Evolutionary conservation across 2,797 vertebrate genomes (phyloP), one percentile per base, ranked within the genome.

Genomic region (Manis crassicaudata): DNA sequence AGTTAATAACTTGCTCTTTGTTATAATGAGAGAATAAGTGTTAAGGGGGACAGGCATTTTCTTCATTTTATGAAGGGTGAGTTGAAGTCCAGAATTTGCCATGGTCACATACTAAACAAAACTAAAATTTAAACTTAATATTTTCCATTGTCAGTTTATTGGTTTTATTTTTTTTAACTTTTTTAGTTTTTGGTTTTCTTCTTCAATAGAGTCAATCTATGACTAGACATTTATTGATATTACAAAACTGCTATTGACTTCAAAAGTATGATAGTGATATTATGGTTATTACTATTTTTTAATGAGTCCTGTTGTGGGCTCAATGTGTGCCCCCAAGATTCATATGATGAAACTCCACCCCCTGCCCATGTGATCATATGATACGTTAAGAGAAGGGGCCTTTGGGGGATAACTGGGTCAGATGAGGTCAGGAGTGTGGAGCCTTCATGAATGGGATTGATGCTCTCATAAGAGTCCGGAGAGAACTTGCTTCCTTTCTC

Each of bases 181-280:
- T 75, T 72, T 27, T 52, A n/a, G 10, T 58, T 90, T 92, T 92
- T 17, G 16, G 10, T 9, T 32, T 72, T 67, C 81, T 68, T 67
- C 18, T 8, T 58, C 65, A 73, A 7, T 43, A 72, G 52, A 76
- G 60, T 35, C 72, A 85, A 4, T 35, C 6, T 72, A 25, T 90
- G 54, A 52, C 21, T 90, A 43, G 29, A 27, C 62, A 68, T n/a
- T 75, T 87, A 32, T 87, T 91, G 58, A 62, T 94, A 54, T 88
- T 79, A 14, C 58, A 88, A 21, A 92, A 85, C 67, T 70, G 73
- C 35, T 56, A 86, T 89, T 73, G 32, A 50, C 67, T 96, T 93
- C 5, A 32, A 83, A 92, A 62, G 29, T 37, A 4, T 94, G 37
- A 37, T 50, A 46, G 10, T 88, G 23, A 79, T 75, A 52, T 56